Evolutionary conservation across 2,797 vertebrate genomes (phyloP).

Genomic region (Telmatherina bonti): DNA sequence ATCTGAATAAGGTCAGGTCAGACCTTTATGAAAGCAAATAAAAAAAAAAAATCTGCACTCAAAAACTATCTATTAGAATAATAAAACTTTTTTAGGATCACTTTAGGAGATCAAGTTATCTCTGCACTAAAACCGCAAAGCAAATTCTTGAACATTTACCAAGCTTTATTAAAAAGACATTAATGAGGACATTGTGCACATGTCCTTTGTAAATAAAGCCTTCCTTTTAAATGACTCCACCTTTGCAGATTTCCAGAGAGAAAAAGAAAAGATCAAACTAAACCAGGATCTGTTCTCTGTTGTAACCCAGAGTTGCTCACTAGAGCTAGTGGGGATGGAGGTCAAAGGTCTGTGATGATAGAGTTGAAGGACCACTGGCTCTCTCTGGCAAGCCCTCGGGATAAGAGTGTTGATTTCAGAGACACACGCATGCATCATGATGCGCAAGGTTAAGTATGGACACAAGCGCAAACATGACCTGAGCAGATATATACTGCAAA

Average conservation of each 20-base stretch:
- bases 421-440: conserved; percentile 4
- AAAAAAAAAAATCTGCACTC: no score
- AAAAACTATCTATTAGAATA: no score
- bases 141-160: conserved; percentile 1
- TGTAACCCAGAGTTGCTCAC: conserved; percentile 32
- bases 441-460: not conserved
- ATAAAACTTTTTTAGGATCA: not conserved
- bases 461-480: not conserved
- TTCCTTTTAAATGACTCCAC: not conserved
- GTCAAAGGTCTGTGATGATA: conserved; percentile 41
- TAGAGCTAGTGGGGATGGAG: conserved; percentile 4
- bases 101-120: no score
- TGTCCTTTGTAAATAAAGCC: conserved; percentile 8
- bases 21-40: no score
- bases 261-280: not conserved
- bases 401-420: conserved; percentile 12
- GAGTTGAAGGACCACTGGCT: conserved; percentile 9
- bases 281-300: conserved; percentile 10
- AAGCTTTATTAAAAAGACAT: not conserved
- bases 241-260: not conserved
- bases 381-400: conserved; percentile 11
- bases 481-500: not conserved
- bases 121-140: not conserved
- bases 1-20: no score
- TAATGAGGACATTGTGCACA: not conserved